Percentiles rank a stretch among this genome's conserved stretches.
Evolutionary conservation across 2,113 vertebrate genomes (phyloP).

Genomic region (Bubo scandiacus): DNA sequence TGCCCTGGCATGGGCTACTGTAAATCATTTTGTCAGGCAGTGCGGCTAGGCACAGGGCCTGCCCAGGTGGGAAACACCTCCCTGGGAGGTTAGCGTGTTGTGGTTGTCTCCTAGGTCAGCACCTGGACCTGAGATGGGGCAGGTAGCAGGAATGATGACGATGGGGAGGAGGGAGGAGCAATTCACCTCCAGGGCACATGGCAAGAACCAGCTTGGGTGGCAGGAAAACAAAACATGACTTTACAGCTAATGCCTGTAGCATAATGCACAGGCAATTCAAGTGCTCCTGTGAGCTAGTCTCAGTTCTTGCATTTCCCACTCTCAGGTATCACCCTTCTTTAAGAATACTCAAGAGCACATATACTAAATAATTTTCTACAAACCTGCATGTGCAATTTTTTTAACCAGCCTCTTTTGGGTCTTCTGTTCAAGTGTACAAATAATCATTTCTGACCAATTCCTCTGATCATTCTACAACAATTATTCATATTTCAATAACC

Average conservation of each 20-base stretch:
- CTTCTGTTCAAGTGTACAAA: neutral
- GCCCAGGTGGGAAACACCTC: neutral
- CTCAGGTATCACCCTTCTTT: neutral
- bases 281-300: neutral
- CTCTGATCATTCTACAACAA: neutral
- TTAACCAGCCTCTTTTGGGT: neutral
- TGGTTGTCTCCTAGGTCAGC: neutral
- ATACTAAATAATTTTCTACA: neutral
- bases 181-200: accelerated
- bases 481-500: neutral
- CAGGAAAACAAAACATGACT: neutral
- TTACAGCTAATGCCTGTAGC: neutral
- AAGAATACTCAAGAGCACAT: neutral
- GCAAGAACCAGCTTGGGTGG: neutral
- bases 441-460: neutral
- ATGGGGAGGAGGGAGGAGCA: neutral
- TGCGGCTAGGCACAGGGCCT: accelerated
- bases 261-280: neutral
- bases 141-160: neutral
- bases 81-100: neutral
- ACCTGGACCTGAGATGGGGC: neutral
- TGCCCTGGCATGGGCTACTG: neutral
- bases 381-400: neutral
- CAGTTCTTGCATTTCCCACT: neutral
- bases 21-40: neutral